phyloP scores from a whole-genome alignment of 2,797 vertebrate genomes.

The Ctenosaura bakeri region DNA sequence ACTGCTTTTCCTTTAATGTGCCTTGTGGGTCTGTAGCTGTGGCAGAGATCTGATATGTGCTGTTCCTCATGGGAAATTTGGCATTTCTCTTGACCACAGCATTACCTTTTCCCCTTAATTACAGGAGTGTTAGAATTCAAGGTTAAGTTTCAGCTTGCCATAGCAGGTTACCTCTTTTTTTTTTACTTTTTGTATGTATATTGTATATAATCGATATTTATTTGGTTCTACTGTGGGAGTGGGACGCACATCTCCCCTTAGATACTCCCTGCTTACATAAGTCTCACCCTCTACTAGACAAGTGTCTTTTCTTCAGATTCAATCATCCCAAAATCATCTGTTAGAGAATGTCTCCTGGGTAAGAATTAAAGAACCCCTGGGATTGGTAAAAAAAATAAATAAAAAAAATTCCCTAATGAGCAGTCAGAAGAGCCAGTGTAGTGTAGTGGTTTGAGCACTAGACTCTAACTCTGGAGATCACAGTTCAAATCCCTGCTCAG shows the following conservation, averaged over 20 bases:
- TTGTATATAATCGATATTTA: neutral
- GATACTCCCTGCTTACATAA: neutral
- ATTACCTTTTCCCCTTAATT: neutral
- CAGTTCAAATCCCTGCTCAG: too few species aligned
- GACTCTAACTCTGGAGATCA: too few species aligned
- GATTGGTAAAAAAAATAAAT: too few species aligned
- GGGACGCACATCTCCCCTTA: neutral
- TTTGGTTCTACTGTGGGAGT: neutral
- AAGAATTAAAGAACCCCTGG: neutral
- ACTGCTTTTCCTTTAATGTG: constrained; percentile 3
- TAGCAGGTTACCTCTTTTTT: neutral
- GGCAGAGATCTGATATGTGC: neutral
- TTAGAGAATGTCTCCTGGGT: neutral
- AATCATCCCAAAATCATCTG: neutral
- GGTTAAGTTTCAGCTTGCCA: neutral
- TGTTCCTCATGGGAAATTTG: neutral
- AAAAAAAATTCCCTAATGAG: neutral
- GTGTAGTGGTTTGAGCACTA: too few species aligned
- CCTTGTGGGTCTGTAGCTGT: neutral
- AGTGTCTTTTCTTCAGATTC: neutral
- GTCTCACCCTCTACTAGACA: neutral
- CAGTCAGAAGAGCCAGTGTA: too few species aligned
- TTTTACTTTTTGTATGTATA: neutral
- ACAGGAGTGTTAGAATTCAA: neutral
- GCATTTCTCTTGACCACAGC: neutral